Conservation (phyloP, 1,140 invertebrate genomes). For the Macrobrachium rosenbergii region DNA sequence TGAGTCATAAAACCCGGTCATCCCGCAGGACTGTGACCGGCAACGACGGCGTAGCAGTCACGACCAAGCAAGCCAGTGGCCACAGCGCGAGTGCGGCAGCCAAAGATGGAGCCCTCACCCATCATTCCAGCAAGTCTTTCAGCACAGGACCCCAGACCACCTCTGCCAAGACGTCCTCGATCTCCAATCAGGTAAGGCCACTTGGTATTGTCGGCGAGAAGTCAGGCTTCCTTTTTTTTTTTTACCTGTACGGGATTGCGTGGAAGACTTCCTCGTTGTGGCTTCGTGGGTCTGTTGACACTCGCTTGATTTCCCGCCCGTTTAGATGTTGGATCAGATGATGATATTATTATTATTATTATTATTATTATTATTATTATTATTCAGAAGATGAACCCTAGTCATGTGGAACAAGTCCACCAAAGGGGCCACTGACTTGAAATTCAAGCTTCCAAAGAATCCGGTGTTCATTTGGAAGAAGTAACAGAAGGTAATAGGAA, state of each 20-base stretch:
- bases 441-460: too few relatives aligned
- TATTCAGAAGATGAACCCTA: too few relatives aligned
- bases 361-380: too few relatives aligned
- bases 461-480: too few relatives aligned
- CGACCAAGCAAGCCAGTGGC: conserved; percentile 5
- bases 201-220: background rate
- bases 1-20: background rate
- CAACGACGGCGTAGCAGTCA: background rate
- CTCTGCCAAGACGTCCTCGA: background rate
- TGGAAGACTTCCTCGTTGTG: too few relatives aligned
- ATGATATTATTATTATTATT: too few relatives aligned
- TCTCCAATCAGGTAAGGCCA: background rate
- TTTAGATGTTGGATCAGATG: too few relatives aligned
- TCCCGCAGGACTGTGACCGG: background rate
- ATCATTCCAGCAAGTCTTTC: conserved; percentile 25
- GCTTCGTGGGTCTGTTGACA: too few relatives aligned
- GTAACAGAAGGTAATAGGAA: too few relatives aligned
- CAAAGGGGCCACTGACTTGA: too few relatives aligned
- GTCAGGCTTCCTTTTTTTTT: background rate
- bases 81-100: background rate
- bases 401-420: too few relatives aligned
- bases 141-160: conserved; percentile 21
- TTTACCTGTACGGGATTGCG: background rate
- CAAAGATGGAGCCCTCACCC: conserved; percentile 15
- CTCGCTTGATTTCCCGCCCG: too few relatives aligned